Base-by-base conservation (phyloP, 2,888 invertebrate genomes). In the Lordiphosa andalusiaca region DNA sequence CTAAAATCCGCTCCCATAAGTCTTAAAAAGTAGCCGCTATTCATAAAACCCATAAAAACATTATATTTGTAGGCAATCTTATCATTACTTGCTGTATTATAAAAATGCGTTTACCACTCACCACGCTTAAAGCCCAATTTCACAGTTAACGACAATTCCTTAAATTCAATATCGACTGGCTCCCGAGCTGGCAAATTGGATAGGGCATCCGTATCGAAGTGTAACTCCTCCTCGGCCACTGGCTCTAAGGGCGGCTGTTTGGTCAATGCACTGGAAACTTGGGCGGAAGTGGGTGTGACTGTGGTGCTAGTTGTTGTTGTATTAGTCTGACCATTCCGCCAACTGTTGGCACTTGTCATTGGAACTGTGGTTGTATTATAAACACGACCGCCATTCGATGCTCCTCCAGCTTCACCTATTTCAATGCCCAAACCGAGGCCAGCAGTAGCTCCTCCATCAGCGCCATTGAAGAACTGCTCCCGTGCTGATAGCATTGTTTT, bases 101-200 rank as follows among this genome's bases (percentile, higher is more conserved):
- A 49, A 38, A 37, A 30, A 30, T 33, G 21, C 16, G 21, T 37
- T 23, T 7, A 30, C 10, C 21, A 84, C 90, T 90, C 88, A 95
- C 95, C 95, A 92, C 93, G 94, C 82, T 92, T 92, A 36, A 93
- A 92, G 69, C 95, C 95, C 58, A 94, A 90, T 36, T 92, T 92
- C 13, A 95, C 95, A 0, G 92, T 93, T 83, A 93, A 94, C 0
- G 92, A 92, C 66, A 96, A 91, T 83, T 95, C 92, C 59, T 93
- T 93, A 88, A 95, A 95, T 69, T 92, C 91, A 65, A 96, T 92
- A 84, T 95, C 94, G 35, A 95, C 91, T 1, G 92, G 91, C 10
- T 92, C 91, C 42, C 90, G 89, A 6, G 85, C 66, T 6, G 90
- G 90, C 51, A 90, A 71, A 68, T 89, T 88, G 16, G 88, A 86